A percentile compares a stretch with the other conserved stretches of the same genome.
Conservation (phyloP, 1,140 invertebrate species). For the Dendrolimus punctatus region DNA sequence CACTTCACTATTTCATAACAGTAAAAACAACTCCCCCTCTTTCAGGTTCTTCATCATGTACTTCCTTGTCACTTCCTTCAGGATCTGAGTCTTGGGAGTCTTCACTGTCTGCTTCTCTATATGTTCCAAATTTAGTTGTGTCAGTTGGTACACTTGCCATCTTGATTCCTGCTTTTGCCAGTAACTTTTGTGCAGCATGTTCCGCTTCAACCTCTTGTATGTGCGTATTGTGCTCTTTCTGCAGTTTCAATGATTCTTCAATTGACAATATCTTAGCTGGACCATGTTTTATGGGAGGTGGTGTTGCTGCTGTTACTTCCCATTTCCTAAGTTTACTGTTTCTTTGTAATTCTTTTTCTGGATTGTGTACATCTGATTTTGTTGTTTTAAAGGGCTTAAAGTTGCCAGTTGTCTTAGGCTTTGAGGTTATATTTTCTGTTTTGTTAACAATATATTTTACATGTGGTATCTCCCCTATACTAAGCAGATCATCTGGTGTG, state of each 20-base stretch:
- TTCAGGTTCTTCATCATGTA: conserved; percentile 60
- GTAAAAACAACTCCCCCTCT: conserved; percentile 58
- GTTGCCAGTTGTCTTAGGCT: conserved; percentile 40
- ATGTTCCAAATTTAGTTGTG: conserved; percentile 37
- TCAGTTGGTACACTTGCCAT: conserved; percentile 39
- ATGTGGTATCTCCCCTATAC: conserved; percentile 73
- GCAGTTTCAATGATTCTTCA: conserved; percentile 74
- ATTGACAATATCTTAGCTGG: conserved; percentile 71
- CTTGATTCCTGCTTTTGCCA: conserved; percentile 36
- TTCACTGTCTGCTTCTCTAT: conserved; percentile 48
- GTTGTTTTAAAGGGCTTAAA: conserved; percentile 80
- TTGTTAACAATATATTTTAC: conserved; percentile 75
- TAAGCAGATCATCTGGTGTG: conserved; percentile 74
- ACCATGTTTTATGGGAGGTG: conserved; percentile 72
- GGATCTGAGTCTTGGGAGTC: conserved; percentile 39
- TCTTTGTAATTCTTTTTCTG: conserved; percentile 74
- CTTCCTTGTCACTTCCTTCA: conserved; percentile 57
- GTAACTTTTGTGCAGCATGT: conserved; percentile 55
- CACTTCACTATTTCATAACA: conserved; percentile 45
- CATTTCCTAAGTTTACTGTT: conserved; percentile 74
- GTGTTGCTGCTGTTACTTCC: conserved; percentile 82
- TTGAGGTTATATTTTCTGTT: conserved; percentile 61
- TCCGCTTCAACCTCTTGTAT: conserved; percentile 53
- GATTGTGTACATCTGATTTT: conserved; percentile 74
- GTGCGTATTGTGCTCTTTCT: conserved; percentile 60